phyloP scores from a whole-genome alignment of 2,113 vertebrate species.

The Tamias sibiricus region DNA sequence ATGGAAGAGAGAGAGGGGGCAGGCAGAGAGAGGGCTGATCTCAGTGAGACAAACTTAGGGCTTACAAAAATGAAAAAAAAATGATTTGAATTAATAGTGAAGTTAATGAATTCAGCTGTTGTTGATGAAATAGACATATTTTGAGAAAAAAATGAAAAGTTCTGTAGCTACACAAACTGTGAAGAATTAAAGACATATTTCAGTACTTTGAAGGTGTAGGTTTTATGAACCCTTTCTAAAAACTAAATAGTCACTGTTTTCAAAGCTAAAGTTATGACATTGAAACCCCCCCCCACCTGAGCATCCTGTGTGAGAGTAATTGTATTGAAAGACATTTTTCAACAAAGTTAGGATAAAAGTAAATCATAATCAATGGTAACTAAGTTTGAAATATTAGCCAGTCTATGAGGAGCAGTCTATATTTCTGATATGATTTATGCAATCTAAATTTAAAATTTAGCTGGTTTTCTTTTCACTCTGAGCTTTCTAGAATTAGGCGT shows the following conservation, averaged over 20 bases:
- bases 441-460: constrained; percentile 43
- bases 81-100: constrained; percentile 85
- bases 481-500: not conserved
- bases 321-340: not conserved
- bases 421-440: constrained; percentile 29
- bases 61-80: constrained; percentile 84
- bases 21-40: constrained; percentile 77
- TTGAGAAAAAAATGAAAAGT: constrained; percentile 56
- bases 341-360: not conserved
- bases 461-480: not conserved
- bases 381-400: constrained; percentile 43
- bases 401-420: not conserved
- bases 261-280: not conserved
- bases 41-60: constrained; percentile 78
- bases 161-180: constrained; percentile 51
- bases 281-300: not conserved
- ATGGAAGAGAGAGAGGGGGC: constrained; percentile 62
- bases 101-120: constrained; percentile 85
- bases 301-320: not conserved
- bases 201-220: constrained; percentile 38
- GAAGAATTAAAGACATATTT: constrained; percentile 66
- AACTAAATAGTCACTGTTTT: constrained; percentile 64
- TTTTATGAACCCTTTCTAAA: constrained; percentile 71
- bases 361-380: not conserved
- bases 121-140: constrained; percentile 78